phyloP scores from a whole-genome alignment of 2,888 invertebrate genomes.

The Trachelus iudaicus region DNA sequence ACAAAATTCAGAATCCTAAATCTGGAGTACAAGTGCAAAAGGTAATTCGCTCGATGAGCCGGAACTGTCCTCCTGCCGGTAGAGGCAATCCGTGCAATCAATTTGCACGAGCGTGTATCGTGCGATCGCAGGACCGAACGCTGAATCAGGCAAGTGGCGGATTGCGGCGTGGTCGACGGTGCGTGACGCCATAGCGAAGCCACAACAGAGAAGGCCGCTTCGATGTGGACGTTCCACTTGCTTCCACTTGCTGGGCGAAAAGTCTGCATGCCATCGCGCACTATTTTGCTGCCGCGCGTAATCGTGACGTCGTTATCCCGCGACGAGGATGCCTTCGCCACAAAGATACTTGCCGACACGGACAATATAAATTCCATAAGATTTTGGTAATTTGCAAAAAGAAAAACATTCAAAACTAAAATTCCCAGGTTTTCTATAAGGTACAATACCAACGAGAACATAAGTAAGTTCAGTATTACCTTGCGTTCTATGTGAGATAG shows the following conservation, averaged over 20 bases:
- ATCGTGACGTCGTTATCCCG: constrained; percentile 34
- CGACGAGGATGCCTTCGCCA: not conserved
- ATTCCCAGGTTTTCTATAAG: not conserved
- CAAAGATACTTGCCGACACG: not conserved
- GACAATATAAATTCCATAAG: not conserved
- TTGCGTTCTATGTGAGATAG: not conserved
- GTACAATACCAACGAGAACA: not conserved
- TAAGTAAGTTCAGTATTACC: not conserved
- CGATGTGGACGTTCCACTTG: constrained; percentile 48
- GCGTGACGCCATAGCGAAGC: constrained; percentile 53
- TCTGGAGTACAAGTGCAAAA: not conserved
- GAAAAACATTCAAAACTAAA: not conserved
- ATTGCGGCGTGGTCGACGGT: constrained; percentile 52
- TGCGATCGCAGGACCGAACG: constrained; percentile 1
- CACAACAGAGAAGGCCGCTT: constrained; percentile 54
- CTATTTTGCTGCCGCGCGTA: constrained; percentile 31
- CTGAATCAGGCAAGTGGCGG: constrained; percentile 12
- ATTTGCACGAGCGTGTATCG: constrained; percentile 40
- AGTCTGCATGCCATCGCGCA: constrained; percentile 39
- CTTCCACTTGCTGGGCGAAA: constrained; percentile 43
- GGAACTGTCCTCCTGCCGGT: not conserved
- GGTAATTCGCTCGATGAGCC: not conserved
- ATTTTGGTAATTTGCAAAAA: not conserved
- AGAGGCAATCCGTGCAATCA: constrained; percentile 36
- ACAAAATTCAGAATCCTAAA: not conserved